Base-by-base conservation (phyloP, 2,888 invertebrate species). In the Pristionchus maxplancki region DNA sequence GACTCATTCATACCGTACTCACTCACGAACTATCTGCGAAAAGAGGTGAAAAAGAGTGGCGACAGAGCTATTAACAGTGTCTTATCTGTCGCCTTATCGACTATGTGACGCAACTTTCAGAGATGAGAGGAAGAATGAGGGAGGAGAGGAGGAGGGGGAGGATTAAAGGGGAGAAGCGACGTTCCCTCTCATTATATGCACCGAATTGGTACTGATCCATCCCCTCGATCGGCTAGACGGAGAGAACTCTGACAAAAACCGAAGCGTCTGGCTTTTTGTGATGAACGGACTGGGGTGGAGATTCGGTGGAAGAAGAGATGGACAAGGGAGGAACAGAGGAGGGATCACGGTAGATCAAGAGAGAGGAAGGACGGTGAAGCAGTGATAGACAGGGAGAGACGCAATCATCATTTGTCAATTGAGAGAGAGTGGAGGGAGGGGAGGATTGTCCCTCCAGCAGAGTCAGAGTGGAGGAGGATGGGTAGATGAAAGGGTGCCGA, bases 341-440 rank as follows among this genome's bases (percentile, higher is more conserved):
- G 50, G 17, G 50, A 40, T 37, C 31, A 74, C 15, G 44, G 74
- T 20, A 74, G 44, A 74, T 24, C 20, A 44, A 74, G 74, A 74
- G 71, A 17, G 37, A 40, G 40, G n/a, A 40, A 20, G 78, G 17
- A 31, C 13, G n/a, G 24, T 34, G 37, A 58, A 58, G 58, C 0
- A 84, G 62, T 40, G 74, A 74, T 37, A 74, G 84, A 82, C 6
- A 20, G 44, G 28, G 50, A 81, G 83, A 83, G n/a, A 83, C 20
- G 84, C 58, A 84, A 84, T 84, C 58, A 84, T 62, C 84, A 58
- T 84, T 84, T 84, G 84, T 84, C 84, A 84, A 48, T 84, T 48
- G 84, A 58, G 58, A 67, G 67, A 74, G 34, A 53, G 81, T 34
- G 81, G 48, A 48, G 44, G 28, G 37, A 37, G 40, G n/a, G 78